phyloP scores from a whole-genome alignment of 2,113 vertebrate genomes.

The Illadopsis cleaveri region DNA sequence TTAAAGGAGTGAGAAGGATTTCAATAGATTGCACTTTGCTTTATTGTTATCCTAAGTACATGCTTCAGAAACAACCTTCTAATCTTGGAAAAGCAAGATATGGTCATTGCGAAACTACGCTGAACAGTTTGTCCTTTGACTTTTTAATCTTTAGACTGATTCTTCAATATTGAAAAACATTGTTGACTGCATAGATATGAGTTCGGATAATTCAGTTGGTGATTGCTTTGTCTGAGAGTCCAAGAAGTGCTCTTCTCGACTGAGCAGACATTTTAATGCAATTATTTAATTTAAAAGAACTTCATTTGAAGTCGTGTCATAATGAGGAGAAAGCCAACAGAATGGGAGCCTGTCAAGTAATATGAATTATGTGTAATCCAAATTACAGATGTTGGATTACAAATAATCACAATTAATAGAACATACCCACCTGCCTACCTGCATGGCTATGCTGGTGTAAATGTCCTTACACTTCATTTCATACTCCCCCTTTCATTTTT shows the following conservation, averaged over 20 bases:
- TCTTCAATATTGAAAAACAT: neutral
- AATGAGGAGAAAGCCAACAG: neutral
- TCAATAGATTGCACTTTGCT: neutral
- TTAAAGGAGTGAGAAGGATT: neutral
- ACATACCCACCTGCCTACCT: neutral
- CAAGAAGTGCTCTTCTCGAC: neutral
- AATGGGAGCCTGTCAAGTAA: neutral
- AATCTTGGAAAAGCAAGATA: neutral
- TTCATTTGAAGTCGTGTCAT: neutral
- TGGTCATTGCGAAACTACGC: neutral
- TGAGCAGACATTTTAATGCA: neutral
- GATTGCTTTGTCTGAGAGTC: neutral
- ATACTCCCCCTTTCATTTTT: neutral
- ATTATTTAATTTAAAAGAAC: neutral
- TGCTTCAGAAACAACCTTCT: neutral
- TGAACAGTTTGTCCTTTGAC: slow-evolving; percentile 12
- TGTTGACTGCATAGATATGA: neutral
- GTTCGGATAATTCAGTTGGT: neutral
- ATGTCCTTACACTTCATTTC: neutral
- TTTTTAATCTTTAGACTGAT: slow-evolving; percentile 6
- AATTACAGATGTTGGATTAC: neutral
- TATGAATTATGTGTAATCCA: neutral
- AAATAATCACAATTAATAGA: neutral
- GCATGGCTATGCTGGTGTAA: neutral
- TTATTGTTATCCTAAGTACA: neutral